Evolutionary conservation across 1,140 invertebrate genomes (phyloP).

Genomic region (Lanistes nyassanus): DNA sequence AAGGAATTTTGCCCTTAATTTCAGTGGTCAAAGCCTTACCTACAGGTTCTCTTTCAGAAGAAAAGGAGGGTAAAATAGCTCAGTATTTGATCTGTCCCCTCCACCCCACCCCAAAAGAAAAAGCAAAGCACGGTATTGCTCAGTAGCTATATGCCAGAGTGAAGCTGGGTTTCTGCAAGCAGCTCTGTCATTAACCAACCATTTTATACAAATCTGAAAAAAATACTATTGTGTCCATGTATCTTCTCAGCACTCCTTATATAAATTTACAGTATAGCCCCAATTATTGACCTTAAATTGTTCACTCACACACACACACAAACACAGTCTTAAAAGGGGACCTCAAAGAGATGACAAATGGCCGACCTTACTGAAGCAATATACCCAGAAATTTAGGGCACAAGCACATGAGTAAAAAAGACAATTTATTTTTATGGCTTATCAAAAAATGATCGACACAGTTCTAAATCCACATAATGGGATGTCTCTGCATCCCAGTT

Average conservation of each 20-base stretch:
- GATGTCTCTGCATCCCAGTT: neutral
- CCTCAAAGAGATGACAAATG: neutral
- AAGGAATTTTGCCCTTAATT: too few species aligned
- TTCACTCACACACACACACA: neutral
- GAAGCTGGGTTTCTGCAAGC: too few species aligned
- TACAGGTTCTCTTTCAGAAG: too few species aligned
- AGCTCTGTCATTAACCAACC: neutral
- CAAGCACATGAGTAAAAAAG: neutral
- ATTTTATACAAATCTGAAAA: neutral
- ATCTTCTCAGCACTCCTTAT: neutral
- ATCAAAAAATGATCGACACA: neutral
- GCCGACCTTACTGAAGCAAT: neutral
- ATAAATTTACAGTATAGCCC: neutral
- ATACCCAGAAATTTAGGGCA: neutral
- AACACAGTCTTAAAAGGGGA: neutral
- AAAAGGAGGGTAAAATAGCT: too few species aligned
- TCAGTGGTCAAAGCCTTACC: too few species aligned
- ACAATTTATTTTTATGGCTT: neutral
- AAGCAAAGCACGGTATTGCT: neutral
- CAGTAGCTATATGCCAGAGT: neutral
- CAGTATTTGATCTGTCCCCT: too few species aligned
- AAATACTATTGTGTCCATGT: neutral
- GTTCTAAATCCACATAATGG: neutral
- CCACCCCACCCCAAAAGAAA: too few species aligned
- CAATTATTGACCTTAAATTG: neutral